Percentiles rank a stretch among this genome's conserved stretches.
Evolutionary conservation across 2,797 vertebrate species (phyloP).

Genomic region (Uromys caudimaculatus): DNA sequence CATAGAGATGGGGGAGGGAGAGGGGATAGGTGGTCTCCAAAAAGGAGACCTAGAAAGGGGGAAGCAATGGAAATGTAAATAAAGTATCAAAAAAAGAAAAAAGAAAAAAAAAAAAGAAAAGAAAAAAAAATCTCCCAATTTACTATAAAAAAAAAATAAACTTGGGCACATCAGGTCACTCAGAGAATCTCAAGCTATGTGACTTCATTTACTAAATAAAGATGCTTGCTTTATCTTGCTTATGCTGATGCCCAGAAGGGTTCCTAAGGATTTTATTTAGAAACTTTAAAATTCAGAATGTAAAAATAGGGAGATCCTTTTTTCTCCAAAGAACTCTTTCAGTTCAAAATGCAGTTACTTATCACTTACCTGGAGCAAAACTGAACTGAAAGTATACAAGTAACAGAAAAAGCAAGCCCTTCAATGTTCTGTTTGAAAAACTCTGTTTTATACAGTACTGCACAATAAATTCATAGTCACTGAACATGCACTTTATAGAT

Average conservation of each 20-base stretch:
- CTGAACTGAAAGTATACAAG: background rate
- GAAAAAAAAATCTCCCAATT: background rate
- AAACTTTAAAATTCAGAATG: conserved; percentile 40
- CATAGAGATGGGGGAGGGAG: too few relatives aligned
- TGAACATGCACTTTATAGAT: conserved; percentile 32
- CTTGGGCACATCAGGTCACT: background rate
- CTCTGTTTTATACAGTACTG: conserved; percentile 4
- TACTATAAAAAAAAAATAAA: conserved; percentile 1
- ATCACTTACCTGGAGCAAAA: background rate
- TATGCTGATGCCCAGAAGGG: background rate
- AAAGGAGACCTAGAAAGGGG: too few relatives aligned
- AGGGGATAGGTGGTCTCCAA: too few relatives aligned
- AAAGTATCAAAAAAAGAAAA: too few relatives aligned
- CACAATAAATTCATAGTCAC: conserved; percentile 38
- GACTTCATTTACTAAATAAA: conserved; percentile 55
- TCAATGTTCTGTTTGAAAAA: conserved; percentile 34
- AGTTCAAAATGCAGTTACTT: conserved; percentile 50
- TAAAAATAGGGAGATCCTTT: conserved; percentile 1
- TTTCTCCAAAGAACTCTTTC: background rate
- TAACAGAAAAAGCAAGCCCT: background rate
- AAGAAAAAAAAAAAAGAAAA: too few relatives aligned
- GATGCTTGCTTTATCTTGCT: conserved; percentile 2
- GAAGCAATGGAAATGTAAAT: too few relatives aligned
- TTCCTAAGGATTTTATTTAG: conserved; percentile 49
- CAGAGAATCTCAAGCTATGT: background rate